A percentile compares a stretch with the other conserved stretches of the same genome.
Conservation (phyloP, 92 coral and sea anemone genomes). For the Phenganax stokvisi region DNA sequence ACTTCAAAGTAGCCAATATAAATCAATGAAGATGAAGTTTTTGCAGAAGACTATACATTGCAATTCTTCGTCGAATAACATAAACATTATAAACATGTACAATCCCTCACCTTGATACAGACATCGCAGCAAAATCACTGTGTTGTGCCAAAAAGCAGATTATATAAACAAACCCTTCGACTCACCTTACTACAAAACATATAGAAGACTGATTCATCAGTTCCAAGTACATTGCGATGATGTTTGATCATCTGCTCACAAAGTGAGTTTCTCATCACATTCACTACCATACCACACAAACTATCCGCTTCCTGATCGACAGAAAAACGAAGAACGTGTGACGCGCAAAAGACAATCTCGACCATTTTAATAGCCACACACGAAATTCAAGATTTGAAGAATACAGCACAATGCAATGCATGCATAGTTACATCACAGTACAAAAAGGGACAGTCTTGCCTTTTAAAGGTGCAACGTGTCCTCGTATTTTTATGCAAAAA, state of each 20-base stretch:
- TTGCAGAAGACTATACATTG: too few species aligned
- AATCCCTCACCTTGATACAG: too few species aligned
- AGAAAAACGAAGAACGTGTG: not conserved
- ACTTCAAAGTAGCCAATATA: too few species aligned
- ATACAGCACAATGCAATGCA: too few species aligned
- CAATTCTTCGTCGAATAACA: too few species aligned
- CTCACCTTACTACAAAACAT: conserved; percentile 19
- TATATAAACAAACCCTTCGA: not conserved
- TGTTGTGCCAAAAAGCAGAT: not conserved
- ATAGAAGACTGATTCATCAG: conserved; percentile 15
- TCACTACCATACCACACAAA: conserved; percentile 4
- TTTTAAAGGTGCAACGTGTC: too few species aligned
- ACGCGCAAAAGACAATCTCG: not conserved
- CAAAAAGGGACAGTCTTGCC: too few species aligned
- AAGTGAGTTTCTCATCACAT: conserved; percentile 4
- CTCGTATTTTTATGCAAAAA: too few species aligned
- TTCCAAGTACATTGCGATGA: conserved; percentile 23
- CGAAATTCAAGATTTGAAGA: not conserved
- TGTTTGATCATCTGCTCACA: not conserved
- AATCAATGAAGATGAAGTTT: too few species aligned
- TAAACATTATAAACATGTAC: too few species aligned
- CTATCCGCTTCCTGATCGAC: conserved; percentile 7
- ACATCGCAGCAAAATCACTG: too few species aligned
- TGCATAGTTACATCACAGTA: too few species aligned
- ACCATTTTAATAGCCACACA: not conserved